Evolutionary conservation across 2,113 vertebrate genomes (phyloP), one percentile per base, ranked within the genome.

Genomic region (Hemiscyllium ocellatum): DNA sequence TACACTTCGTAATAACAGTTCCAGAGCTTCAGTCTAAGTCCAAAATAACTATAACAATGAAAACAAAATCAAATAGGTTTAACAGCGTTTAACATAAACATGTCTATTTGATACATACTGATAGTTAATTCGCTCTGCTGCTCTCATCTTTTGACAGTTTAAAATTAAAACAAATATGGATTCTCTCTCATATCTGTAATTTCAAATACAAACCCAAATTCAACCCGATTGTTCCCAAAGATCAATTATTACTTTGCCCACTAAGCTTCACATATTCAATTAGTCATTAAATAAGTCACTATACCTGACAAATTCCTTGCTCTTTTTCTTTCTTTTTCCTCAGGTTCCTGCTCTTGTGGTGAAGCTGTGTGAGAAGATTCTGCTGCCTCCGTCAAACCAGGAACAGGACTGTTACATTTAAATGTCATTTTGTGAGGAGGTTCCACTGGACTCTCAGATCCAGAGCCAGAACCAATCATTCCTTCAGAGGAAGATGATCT

Each of bases 351-450:
- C 37, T 70, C 93, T 95, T 95, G 47, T 47, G 68, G 47, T 95
- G 94, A 95, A 95, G 69, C 26, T 7, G 94, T 33, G 0, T 4
- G 69, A 95, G 94, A 72, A 95, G 4, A 24, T 29, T 69, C 69
- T 52, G 69, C 7, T 52, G 10, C 24, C 69, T 76, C 52, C n/a
- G 22, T 72, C 69, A 95, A 95, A 95, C 68, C 37, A 47, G 93
- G 50, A 50, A 70, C 93, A 50, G 94, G 94, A 33, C 69, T 95
- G 13, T 15, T 76, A 4, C 22, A 72, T 47, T 95, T 95, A 47
- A 69, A 72, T 72, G 69, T 52, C 33, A 95, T 95, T 70, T 95
- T 95, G 42, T 33, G 94, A 76, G 94, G 94, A 50, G 94, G 94
- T 95, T 26, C 68, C 42, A 24, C 68, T 33, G 68, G 69, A 76